These are phyloP conservation scores for Apodemus agrarius DNA, from an alignment of 2,797 vertebrate genomes.

Conservation along the genomic window DNA sequence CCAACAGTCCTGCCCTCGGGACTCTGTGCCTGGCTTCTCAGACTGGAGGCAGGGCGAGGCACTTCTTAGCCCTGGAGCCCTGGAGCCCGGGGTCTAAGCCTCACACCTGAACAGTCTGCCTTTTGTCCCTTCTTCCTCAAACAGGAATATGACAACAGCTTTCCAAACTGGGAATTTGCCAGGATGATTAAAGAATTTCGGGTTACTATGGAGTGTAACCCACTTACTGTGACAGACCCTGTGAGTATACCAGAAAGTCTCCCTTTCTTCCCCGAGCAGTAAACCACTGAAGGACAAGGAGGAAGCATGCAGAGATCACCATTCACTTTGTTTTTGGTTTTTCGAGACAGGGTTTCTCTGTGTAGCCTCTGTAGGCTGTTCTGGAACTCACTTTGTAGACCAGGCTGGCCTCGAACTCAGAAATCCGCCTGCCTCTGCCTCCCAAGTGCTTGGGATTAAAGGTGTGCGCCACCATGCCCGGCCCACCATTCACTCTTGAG, in stretches of 20 bases:
- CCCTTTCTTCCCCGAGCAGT: constrained; percentile 21
- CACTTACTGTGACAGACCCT: constrained; percentile 88
- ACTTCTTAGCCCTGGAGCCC: neutral
- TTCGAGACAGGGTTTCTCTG: no score
- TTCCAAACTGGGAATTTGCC: constrained; percentile 96
- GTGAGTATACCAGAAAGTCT: constrained; percentile 87
- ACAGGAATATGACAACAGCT: constrained; percentile 91
- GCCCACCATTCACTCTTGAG: neutral
- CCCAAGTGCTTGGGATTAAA: no score
- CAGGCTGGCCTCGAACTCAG: no score
- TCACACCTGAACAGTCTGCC: neutral
- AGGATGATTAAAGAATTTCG: constrained; percentile 96
- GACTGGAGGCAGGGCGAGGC: neutral
- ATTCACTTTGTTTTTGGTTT: no score
- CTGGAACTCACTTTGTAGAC: no score
- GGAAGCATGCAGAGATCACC: neutral
- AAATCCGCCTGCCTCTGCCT: no score
- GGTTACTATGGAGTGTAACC: constrained; percentile 91
- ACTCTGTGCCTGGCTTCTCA: constrained; percentile 30
- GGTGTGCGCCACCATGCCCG: no score
- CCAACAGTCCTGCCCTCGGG: neutral
- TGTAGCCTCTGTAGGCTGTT: no score
- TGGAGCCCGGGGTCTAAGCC: neutral
- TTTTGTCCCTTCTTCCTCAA: constrained; percentile 8
- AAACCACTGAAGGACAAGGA: neutral